Evolutionary conservation across 2,113 vertebrate species (phyloP), one percentile per base, ranked within the genome.

Genomic region (Odontesthes bonariensis): DNA sequence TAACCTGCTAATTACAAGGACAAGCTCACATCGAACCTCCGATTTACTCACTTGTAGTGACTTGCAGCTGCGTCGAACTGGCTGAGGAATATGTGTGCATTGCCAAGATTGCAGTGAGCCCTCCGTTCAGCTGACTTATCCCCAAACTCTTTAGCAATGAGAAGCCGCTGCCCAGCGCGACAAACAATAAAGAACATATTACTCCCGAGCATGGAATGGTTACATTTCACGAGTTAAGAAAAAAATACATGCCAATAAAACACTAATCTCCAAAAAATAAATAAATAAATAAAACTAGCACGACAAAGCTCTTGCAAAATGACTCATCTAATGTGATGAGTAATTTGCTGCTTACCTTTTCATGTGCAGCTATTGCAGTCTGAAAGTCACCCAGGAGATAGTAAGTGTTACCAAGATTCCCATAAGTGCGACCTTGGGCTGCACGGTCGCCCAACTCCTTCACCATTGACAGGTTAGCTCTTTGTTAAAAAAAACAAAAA

Each of bases 71-170:
- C 93, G 73, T 98, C 97, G 89, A 97, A 99, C 93, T 98, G 96
- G 52, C 96, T 95, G 74, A 99, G 95, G 89, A 99, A 99, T 82
- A 99, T 96, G 88, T 95, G 94, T 7, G 98, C 96, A 14, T 99
- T 99, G 82, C 98, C 98, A 57, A 99, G 96, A 87, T 99, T 99
- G 91, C 97, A 99, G 83, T 98, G 97, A 0, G 97, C 98, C 91
- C 98, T 95, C 93, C 98, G 95, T 91, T 99, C 98, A 0, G 98
- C 98, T 0, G 96, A 96, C 89, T 91, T 94, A 84, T 99, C 98
- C 52, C 98, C 97, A 89, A 99, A 99, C 92, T 99, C 98, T 91
- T 97, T 97, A 42, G 98, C 98, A 84, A 99, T 96, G 22, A 97
- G 94, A 44, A 99, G 96, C 47, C 98, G 95, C 98, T 99, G 84